Evolutionary conservation across 2,797 vertebrate genomes (phyloP).

Genomic region (Lycodopsis pacificus): DNA sequence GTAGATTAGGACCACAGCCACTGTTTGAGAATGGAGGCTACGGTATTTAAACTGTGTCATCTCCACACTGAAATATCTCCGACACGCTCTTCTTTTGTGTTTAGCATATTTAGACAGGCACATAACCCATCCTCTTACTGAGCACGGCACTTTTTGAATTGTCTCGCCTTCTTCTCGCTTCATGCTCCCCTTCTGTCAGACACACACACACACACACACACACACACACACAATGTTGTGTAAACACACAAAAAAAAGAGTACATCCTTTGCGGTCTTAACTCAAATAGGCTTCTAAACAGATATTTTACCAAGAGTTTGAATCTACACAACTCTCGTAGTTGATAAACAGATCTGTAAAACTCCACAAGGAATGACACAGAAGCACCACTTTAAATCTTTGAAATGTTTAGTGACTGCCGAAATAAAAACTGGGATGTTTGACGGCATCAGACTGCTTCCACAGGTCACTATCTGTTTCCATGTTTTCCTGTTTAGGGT

Average conservation of each 20-base stretch:
- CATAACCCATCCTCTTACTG: conserved; percentile 17
- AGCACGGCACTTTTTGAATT: conserved; percentile 31
- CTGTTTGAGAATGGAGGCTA: conserved; percentile 19
- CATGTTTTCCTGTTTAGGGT: neutral
- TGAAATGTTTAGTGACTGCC: neutral
- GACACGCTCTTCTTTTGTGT: conserved; percentile 30
- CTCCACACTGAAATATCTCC: conserved; percentile 29
- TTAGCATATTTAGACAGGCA: conserved; percentile 41
- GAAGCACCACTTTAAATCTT: too few species aligned
- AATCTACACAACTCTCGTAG: neutral
- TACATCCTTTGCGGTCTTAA: conserved; percentile 9
- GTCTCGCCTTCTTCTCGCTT: conserved; percentile 10
- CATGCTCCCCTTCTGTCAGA: conserved; percentile 30
- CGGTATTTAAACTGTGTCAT: conserved; percentile 31
- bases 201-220: conserved; percentile 7
- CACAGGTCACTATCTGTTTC: neutral
- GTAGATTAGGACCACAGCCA: conserved; percentile 44
- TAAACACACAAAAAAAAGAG: conserved; percentile 23
- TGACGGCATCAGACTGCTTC: neutral
- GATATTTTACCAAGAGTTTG: conserved; percentile 6
- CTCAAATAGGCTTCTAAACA: conserved; percentile 4
- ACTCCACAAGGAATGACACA: neutral
- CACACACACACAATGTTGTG: neutral
- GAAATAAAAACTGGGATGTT: neutral
- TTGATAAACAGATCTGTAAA: neutral